A percentile compares a stretch with the other conserved stretches of the same genome.
Conservation (phyloP, 1,140 invertebrate genomes). For the Drosophila sechellia region DNA sequence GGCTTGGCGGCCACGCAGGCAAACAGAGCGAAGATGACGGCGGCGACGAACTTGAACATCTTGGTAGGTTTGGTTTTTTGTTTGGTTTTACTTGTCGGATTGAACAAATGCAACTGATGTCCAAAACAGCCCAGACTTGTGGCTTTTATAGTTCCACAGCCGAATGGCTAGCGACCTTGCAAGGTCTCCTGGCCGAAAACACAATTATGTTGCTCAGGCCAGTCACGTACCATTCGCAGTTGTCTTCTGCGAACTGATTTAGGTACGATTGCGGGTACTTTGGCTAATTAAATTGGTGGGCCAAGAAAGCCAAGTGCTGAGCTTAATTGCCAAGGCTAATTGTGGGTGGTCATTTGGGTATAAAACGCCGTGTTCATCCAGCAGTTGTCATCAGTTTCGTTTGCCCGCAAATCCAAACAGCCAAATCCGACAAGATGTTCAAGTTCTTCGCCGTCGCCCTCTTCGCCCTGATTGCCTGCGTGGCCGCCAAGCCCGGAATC, state of each 20-base stretch:
- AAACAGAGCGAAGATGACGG: constrained; percentile 68
- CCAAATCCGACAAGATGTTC: constrained; percentile 65
- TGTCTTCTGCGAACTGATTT: constrained; percentile 30
- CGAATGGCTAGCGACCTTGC: constrained; percentile 40
- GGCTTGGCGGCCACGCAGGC: constrained; percentile 74
- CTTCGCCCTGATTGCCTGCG: constrained; percentile 64
- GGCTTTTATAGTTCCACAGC: constrained; percentile 44
- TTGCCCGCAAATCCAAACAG: constrained; percentile 44
- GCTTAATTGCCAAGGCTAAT: constrained; percentile 34
- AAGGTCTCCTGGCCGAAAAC: constrained; percentile 37
- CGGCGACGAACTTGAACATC: constrained; percentile 78
- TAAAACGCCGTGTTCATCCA: constrained; percentile 36
- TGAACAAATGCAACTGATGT: constrained; percentile 72
- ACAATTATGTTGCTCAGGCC: constrained; percentile 27
- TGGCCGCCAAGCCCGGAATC: constrained; percentile 67
- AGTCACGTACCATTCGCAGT: constrained; percentile 44
- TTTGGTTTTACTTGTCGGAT: constrained; percentile 45
- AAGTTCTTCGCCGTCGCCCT: constrained; percentile 67
- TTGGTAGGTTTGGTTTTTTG: constrained; percentile 40
- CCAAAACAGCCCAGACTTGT: background rate
- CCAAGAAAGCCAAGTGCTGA: constrained; percentile 11
- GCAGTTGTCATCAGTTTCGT: constrained; percentile 62
- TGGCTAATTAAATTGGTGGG: constrained; percentile 31
- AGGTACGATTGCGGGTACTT: constrained; percentile 3
- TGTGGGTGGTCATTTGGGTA: constrained; percentile 36